phyloP scores from a whole-genome alignment of 2,113 vertebrate species.

The Scatophagus argus region DNA sequence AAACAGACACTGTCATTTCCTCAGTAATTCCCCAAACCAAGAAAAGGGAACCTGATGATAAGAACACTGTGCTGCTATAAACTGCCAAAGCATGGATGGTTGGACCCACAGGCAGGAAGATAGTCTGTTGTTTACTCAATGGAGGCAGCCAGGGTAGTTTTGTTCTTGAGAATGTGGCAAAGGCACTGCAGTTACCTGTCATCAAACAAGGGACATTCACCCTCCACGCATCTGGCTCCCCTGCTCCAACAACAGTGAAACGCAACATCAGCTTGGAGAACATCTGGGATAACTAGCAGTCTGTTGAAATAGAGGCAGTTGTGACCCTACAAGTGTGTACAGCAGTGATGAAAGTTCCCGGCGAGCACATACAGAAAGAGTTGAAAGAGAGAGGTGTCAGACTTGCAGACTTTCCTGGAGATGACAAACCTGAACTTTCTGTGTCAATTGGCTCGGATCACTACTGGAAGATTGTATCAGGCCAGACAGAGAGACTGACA shows the following conservation, averaged over 20 bases:
- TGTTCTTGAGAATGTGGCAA: neutral
- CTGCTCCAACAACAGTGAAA: constrained; percentile 1
- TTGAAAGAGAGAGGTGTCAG: constrained; percentile 1
- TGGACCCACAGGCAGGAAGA: neutral
- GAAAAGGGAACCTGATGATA: neutral
- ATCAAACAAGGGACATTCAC: neutral
- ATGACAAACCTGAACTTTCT: constrained; percentile 3
- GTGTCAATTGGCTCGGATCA: neutral
- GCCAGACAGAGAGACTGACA: neutral
- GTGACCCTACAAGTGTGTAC: neutral
- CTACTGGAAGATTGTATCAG: too few species aligned
- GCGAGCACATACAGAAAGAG: constrained; percentile 4
- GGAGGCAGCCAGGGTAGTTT: neutral
- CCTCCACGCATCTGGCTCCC: neutral
- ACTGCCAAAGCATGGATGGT: neutral
- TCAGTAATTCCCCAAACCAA: neutral
- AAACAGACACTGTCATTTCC: neutral
- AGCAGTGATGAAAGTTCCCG: neutral
- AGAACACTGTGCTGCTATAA: neutral
- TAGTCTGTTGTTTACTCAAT: neutral
- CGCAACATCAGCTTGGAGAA: neutral
- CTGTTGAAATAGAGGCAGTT: neutral
- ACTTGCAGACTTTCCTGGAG: neutral
- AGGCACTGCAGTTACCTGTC: neutral
- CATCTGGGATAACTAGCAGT: neutral